phyloP scores from a whole-genome alignment of 2,888 invertebrate species.

The Agrilus mali region DNA sequence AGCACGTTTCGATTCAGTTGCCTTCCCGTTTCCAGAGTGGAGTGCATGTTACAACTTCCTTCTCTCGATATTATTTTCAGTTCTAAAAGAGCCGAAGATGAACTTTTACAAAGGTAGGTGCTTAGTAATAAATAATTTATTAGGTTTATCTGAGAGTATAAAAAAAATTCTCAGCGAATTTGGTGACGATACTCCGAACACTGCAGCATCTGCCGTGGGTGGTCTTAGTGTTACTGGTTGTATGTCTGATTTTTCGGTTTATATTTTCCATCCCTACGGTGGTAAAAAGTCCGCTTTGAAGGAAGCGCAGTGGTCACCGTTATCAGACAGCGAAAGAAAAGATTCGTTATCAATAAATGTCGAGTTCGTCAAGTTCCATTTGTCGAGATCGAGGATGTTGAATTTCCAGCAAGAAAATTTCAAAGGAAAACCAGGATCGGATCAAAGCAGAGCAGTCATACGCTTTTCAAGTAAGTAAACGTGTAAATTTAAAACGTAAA shows the following conservation, averaged over 20 bases:
- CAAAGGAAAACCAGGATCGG: constrained; percentile 34
- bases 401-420: constrained; percentile 55
- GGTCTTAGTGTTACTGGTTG: constrained; percentile 92
- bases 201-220: constrained; percentile 58
- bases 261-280: constrained; percentile 97
- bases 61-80: constrained; percentile 96
- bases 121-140: no score
- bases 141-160: no score
- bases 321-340: constrained; percentile 80
- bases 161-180: constrained; percentile 44
- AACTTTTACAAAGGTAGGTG: constrained; percentile 32
- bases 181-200: constrained; percentile 34
- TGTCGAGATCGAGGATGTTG: constrained; percentile 80
- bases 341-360: constrained; percentile 94
- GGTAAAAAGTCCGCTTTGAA: constrained; percentile 69
- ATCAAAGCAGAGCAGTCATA: constrained; percentile 76
- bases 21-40: constrained; percentile 87
- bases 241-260: constrained; percentile 92
- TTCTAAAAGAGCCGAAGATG: constrained; percentile 75
- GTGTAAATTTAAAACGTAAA: background rate
- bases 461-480: constrained; percentile 69
- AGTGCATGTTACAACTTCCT: constrained; percentile 90
- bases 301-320: constrained; percentile 76
- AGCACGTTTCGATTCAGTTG: constrained; percentile 94
- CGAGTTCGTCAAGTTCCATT: constrained; percentile 92